Conservation (phyloP, 2,888 invertebrate genomes). For the Polymixis flavicincta region DNA sequence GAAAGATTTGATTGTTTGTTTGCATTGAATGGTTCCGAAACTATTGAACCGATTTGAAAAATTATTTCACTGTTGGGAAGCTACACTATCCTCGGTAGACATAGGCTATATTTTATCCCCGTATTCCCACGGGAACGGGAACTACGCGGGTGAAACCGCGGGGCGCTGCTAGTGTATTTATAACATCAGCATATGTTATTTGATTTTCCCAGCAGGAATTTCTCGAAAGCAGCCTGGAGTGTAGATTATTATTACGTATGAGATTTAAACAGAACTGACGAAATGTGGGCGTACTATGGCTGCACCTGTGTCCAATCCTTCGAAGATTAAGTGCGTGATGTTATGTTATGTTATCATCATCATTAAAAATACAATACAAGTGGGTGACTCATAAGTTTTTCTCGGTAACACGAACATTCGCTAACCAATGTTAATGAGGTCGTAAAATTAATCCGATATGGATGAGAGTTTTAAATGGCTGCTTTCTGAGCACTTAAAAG, state of each 20-base stretch:
- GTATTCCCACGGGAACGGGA: too few species aligned
- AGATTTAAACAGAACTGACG: too few species aligned
- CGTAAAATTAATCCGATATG: constrained; percentile 46
- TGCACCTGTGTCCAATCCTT: background rate
- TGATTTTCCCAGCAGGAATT: background rate
- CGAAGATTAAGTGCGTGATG: background rate
- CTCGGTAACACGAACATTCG: constrained; percentile 27
- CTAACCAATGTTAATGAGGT: constrained; percentile 49
- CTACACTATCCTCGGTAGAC: too few species aligned
- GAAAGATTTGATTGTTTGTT: too few species aligned
- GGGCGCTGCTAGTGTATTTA: too few species aligned
- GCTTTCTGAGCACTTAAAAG: constrained; percentile 27
- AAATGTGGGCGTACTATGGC: background rate
- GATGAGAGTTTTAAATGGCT: constrained; percentile 24
- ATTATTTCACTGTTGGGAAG: too few species aligned
- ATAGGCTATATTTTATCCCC: too few species aligned
- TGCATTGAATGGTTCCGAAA: too few species aligned
- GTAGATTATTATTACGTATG: too few species aligned
- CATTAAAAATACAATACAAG: constrained; percentile 29
- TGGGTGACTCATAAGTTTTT: constrained; percentile 48
- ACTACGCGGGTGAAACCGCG: too few species aligned
- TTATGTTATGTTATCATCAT: constrained; percentile 1
- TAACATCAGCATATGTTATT: too few species aligned
- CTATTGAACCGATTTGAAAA: too few species aligned
- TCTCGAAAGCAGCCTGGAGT: background rate